phyloP scores from a whole-genome alignment of 2,113 vertebrate species.

The Apodemus sylvaticus region DNA sequence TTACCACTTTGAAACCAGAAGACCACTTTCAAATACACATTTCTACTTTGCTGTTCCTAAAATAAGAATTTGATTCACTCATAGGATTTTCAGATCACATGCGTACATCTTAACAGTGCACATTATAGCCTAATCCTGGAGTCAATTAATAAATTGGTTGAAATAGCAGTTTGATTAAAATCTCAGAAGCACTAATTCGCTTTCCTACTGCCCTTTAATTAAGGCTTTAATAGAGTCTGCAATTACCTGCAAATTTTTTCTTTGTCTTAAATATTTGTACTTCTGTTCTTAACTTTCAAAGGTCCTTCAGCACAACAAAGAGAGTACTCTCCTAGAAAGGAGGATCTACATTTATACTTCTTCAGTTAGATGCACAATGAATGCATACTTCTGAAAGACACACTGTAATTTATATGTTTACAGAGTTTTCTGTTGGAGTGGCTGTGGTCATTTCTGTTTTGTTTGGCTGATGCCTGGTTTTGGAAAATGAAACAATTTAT shows the following conservation, averaged over 20 bases:
- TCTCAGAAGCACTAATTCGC: conserved; percentile 70
- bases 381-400: conserved; percentile 18
- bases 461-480: conserved; percentile 31
- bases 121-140: conserved; percentile 76
- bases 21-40: neutral
- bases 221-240: conserved; percentile 77
- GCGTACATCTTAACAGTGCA: conserved; percentile 66
- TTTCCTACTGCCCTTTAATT: conserved; percentile 81
- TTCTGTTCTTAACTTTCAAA: conserved; percentile 67
- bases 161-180: conserved; percentile 83
- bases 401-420: conserved; percentile 66
- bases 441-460: neutral
- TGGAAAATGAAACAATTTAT: conserved; percentile 52
- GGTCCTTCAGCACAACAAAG: conserved; percentile 51
- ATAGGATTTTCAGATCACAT: conserved; percentile 65
- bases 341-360: conserved; percentile 6
- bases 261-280: conserved; percentile 76
- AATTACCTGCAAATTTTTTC: conserved; percentile 72
- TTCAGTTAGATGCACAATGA: conserved; percentile 40
- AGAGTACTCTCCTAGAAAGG: conserved; percentile 41
- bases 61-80: conserved; percentile 24
- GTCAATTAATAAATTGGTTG: conserved; percentile 79
- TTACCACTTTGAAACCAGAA: neutral
- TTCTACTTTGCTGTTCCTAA: conserved; percentile 33
- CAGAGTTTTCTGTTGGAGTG: neutral